Evolutionary conservation across 2,797 vertebrate genomes (phyloP).

Genomic region (Sebastes reedi): DNA sequence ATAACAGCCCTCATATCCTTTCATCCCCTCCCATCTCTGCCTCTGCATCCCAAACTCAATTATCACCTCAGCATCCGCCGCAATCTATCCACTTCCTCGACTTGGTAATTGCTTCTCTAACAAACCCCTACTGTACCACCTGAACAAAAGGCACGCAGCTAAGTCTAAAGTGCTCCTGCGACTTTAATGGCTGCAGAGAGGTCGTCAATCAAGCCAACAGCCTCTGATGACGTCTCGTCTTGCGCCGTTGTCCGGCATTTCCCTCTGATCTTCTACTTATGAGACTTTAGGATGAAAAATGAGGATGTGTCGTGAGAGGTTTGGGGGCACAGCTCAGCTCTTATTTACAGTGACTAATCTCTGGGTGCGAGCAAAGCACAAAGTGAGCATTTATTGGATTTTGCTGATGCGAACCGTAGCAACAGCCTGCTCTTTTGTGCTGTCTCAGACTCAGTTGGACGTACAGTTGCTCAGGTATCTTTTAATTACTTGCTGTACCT

Average conservation of each 20-base stretch:
- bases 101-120: slow-evolving; percentile 61
- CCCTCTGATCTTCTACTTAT: slow-evolving; percentile 61
- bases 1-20: slow-evolving; percentile 92
- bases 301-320: slow-evolving; percentile 30
- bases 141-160: slow-evolving; percentile 53
- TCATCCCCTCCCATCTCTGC: slow-evolving; percentile 33
- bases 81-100: slow-evolving; percentile 60
- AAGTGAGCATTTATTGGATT: slow-evolving; percentile 59
- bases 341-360: slow-evolving; percentile 65
- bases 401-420: slow-evolving; percentile 40
- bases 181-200: slow-evolving; percentile 53
- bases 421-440: slow-evolving; percentile 33
- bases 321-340: slow-evolving; percentile 43
- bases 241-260: slow-evolving; percentile 52
- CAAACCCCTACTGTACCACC: slow-evolving; percentile 59
- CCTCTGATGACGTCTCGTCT: slow-evolving; percentile 62
- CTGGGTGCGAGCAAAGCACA: slow-evolving; percentile 36
- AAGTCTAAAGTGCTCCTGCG: slow-evolving; percentile 47
- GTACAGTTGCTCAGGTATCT: slow-evolving; percentile 9
- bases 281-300: slow-evolving; percentile 66
- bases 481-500: slow-evolving; percentile 36
- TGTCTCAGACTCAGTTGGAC: slow-evolving; percentile 16
- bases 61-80: slow-evolving; percentile 70
- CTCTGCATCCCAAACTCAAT: slow-evolving; percentile 62
- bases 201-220: slow-evolving; percentile 67